Evolutionary conservation across 1,140 invertebrate genomes (phyloP).

Genomic region (Cherax destructor): DNA sequence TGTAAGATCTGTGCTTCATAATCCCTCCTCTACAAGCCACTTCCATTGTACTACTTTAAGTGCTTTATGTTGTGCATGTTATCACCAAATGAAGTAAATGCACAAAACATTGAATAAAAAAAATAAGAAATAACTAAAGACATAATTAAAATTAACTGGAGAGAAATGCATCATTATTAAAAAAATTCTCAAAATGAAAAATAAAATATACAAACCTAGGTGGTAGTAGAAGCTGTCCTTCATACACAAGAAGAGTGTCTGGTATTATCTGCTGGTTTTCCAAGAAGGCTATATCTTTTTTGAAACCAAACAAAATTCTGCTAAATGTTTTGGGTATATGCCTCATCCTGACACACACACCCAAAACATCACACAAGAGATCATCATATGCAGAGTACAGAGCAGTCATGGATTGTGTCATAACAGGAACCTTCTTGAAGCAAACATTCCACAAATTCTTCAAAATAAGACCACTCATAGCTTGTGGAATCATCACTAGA

Average conservation of each 20-base stretch:
- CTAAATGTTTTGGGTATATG: constrained; percentile 23
- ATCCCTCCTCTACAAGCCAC: too few relatives aligned
- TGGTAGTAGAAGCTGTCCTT: constrained; percentile 30
- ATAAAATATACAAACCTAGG: constrained; percentile 23
- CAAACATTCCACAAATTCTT: constrained; percentile 21
- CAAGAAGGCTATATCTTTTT: neutral
- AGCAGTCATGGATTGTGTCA: neutral
- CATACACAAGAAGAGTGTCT: constrained; percentile 11
- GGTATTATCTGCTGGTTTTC: constrained; percentile 22
- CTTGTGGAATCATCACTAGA: constrained; percentile 6
- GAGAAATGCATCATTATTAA: neutral
- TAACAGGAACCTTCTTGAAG: neutral
- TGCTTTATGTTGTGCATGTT: neutral
- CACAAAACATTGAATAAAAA: neutral
- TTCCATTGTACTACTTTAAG: too few relatives aligned
- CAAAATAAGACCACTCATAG: constrained; percentile 3
- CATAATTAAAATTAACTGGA: neutral
- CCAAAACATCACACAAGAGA: constrained; percentile 39
- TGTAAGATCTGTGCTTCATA: too few relatives aligned
- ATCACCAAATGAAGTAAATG: neutral
- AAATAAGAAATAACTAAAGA: too few relatives aligned
- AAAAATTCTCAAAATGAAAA: too few relatives aligned
- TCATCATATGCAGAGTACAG: constrained; percentile 40
- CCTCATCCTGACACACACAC: constrained; percentile 32
- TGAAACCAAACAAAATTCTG: constrained; percentile 27